phyloP scores from a whole-genome alignment of 1,140 invertebrate species.

The Onthophagus taurus region DNA sequence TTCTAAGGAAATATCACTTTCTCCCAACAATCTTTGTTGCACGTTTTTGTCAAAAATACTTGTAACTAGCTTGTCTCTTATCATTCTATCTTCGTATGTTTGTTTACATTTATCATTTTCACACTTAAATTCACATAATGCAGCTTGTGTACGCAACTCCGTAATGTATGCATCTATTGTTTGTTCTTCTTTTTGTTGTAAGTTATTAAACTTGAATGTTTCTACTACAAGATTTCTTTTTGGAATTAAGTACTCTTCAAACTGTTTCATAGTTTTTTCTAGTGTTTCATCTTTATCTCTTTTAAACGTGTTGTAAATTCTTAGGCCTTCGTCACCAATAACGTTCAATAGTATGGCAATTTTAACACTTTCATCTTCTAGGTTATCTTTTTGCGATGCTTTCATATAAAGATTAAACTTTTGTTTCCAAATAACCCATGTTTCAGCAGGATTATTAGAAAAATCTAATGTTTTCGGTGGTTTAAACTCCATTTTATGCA shows the following conservation, averaged over 20 bases:
- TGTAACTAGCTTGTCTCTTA: slow-evolving; percentile 6
- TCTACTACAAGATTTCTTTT: slow-evolving; percentile 4
- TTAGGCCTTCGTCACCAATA: slow-evolving; percentile 7
- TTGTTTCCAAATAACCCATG: background rate
- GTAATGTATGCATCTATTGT: background rate
- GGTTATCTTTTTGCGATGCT: background rate
- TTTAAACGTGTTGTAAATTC: slow-evolving; percentile 11
- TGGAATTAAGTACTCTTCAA: slow-evolving; percentile 1
- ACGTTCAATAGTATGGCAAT: slow-evolving; percentile 8
- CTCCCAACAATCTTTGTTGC: slow-evolving; percentile 1
- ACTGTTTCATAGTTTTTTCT: background rate
- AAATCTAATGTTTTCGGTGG: background rate
- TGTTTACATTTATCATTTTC: background rate
- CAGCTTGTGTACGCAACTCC: slow-evolving; percentile 3
- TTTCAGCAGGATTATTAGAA: background rate
- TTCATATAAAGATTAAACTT: slow-evolving; percentile 3
- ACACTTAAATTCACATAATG: slow-evolving; percentile 7
- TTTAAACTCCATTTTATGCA: background rate
- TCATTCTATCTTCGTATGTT: background rate
- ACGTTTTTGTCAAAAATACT: slow-evolving; percentile 1
- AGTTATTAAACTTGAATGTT: slow-evolving; percentile 1
- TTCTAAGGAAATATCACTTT: background rate
- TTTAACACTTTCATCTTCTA: background rate
- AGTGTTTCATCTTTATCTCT: background rate
- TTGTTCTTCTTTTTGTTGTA: slow-evolving; percentile 7